Conservation (phyloP, 2,888 invertebrate species). For the Caenorhabditis becei region DNA sequence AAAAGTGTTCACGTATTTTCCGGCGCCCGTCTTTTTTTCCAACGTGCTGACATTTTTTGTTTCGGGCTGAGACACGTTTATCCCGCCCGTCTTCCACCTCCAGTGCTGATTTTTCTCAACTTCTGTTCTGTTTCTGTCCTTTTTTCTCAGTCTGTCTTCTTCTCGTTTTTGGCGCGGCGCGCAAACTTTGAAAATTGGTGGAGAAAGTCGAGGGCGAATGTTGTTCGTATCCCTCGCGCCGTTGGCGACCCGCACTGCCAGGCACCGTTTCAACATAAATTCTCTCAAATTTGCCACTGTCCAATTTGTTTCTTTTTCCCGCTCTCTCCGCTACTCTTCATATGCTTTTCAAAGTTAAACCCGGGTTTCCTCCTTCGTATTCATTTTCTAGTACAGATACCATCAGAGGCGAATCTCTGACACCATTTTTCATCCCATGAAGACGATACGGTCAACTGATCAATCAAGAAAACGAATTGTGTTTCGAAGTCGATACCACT, state of each 20-base stretch:
- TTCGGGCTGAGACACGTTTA: background rate
- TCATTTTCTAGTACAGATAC: background rate
- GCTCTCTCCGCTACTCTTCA: background rate
- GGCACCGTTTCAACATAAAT: conserved; percentile 29
- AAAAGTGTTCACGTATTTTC: background rate
- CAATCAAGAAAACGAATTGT: background rate
- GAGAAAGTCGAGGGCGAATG: conserved; percentile 16
- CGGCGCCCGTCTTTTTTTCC: background rate
- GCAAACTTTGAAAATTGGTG: conserved; percentile 41
- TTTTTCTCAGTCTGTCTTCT: too few species aligned
- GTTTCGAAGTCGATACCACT: background rate
- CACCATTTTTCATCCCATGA: background rate
- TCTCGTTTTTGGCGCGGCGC: conserved; percentile 13
- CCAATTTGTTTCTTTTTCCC: background rate
- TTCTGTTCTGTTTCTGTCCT: background rate
- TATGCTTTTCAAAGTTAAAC: too few species aligned
- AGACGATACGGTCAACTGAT: background rate
- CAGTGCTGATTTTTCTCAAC: background rate
- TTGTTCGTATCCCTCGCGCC: conserved; percentile 14
- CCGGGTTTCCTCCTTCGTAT: too few species aligned
- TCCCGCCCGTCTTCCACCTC: background rate
- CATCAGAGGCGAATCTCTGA: background rate
- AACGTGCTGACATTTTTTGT: background rate
- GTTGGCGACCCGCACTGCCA: conserved; percentile 14
- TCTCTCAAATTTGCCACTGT: background rate